Evolutionary conservation across 2,113 vertebrate genomes (phyloP).

Genomic region (Caranx melampygus): DNA sequence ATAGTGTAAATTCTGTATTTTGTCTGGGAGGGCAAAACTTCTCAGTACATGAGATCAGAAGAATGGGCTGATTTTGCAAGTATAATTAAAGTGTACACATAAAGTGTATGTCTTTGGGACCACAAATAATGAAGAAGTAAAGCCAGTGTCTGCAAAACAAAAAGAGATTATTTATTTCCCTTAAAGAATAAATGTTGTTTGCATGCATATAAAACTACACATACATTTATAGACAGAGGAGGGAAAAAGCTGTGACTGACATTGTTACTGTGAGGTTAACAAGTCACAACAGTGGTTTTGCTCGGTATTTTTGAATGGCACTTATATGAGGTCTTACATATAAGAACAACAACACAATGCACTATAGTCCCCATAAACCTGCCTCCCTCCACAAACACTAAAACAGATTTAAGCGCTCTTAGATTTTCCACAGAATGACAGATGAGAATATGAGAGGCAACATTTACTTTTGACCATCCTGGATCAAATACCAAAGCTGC

Average conservation of each 20-base stretch:
- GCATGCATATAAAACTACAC: background rate
- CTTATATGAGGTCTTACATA: background rate
- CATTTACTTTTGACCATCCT: conserved; percentile 66
- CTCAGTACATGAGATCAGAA: no score
- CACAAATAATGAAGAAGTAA: background rate
- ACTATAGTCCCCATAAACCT: background rate
- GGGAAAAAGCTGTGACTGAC: background rate
- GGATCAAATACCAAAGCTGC: conserved; percentile 70
- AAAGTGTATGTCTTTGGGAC: background rate
- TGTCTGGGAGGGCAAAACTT: no score
- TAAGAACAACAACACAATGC: background rate
- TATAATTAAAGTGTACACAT: background rate
- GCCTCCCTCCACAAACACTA: background rate
- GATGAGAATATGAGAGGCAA: conserved; percentile 59
- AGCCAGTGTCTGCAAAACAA: background rate
- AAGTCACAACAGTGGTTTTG: background rate
- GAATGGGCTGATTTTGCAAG: no score
- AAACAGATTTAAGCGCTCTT: conserved; percentile 10
- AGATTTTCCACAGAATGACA: conserved; percentile 41
- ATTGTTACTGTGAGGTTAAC: background rate
- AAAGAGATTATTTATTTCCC: background rate
- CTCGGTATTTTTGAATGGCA: background rate
- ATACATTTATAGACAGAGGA: background rate
- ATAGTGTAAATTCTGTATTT: no score
- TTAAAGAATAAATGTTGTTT: background rate